Conservation (phyloP, 2,888 invertebrate species). For the Eledona agricola region DNA sequence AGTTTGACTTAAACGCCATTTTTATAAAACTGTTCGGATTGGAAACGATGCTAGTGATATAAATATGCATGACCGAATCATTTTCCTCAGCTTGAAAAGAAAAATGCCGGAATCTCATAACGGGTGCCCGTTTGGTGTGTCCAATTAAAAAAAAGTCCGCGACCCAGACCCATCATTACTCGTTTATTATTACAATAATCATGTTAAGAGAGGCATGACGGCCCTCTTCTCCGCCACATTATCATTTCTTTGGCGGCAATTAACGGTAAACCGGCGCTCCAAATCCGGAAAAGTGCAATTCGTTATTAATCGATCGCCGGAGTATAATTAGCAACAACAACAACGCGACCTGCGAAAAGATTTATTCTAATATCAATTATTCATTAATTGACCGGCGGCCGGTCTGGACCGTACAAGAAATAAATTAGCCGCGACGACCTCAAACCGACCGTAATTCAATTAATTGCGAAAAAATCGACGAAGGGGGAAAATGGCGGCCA, state of each 20-base stretch:
- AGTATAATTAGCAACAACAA: conserved; percentile 9
- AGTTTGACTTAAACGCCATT: too few species aligned
- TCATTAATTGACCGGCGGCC: conserved; percentile 7
- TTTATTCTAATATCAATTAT: conserved; percentile 18
- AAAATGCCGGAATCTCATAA: too few species aligned
- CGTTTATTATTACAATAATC: conserved; percentile 14
- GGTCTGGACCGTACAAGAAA: conserved; percentile 8
- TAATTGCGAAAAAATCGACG: conserved; percentile 6
- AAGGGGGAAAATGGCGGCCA: neutral
- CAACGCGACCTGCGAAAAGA: conserved; percentile 8
- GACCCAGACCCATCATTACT: conserved; percentile 13
- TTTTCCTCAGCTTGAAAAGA: too few species aligned
- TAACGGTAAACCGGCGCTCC: conserved; percentile 7
- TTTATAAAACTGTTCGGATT: too few species aligned
- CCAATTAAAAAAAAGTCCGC: too few species aligned
- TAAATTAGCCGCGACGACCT: conserved; percentile 14
- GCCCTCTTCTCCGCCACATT: conserved; percentile 6
- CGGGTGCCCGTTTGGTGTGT: too few species aligned
- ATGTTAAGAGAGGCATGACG: conserved; percentile 12
- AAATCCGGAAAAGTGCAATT: conserved; percentile 13
- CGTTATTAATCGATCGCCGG: conserved; percentile 4
- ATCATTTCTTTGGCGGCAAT: conserved; percentile 7
- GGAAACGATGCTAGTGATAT: too few species aligned
- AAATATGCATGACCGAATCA: too few species aligned
- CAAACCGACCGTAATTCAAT: conserved; percentile 13